A percentile compares a stretch with the other conserved stretches of the same genome.
These are phyloP conservation scores for Odontomachus brunneus DNA, from an alignment of 1,140 invertebrate genomes.

Conservation along the genomic window DNA sequence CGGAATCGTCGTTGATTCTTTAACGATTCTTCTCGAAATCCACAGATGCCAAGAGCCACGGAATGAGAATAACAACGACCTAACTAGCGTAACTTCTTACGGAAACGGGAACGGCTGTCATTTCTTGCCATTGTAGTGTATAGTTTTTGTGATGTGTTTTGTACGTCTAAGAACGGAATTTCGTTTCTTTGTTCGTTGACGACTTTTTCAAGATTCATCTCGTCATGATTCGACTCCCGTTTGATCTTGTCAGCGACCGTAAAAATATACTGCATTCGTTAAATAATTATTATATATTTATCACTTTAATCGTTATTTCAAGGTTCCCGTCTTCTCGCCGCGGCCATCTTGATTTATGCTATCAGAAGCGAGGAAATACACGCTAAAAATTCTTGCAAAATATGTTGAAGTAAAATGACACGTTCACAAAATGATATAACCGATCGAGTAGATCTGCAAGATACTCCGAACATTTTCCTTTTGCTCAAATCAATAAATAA, in stretches of 20 bases:
- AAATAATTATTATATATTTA: background rate
- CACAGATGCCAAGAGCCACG: background rate
- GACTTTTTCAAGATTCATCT: background rate
- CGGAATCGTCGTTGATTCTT: conserved; percentile 10
- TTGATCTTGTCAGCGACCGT: background rate
- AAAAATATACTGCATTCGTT: background rate
- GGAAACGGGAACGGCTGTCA: background rate
- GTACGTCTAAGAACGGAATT: background rate
- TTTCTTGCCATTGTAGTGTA: background rate
- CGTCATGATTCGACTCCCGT: background rate
- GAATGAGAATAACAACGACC: background rate
- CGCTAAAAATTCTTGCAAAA: no score
- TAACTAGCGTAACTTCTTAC: background rate
- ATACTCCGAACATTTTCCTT: no score
- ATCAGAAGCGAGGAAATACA: no score
- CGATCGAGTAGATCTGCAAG: no score
- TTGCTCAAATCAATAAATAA: no score
- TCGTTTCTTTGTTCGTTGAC: background rate
- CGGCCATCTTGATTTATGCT: no score
- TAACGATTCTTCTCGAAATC: conserved; percentile 3
- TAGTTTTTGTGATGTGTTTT: background rate
- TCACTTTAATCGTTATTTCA: no score
- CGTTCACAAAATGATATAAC: no score
- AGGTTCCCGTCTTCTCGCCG: no score
- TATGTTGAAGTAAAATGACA: no score